Conservation (phyloP, 2,888 invertebrate species). For the Alloplasta piceator region DNA sequence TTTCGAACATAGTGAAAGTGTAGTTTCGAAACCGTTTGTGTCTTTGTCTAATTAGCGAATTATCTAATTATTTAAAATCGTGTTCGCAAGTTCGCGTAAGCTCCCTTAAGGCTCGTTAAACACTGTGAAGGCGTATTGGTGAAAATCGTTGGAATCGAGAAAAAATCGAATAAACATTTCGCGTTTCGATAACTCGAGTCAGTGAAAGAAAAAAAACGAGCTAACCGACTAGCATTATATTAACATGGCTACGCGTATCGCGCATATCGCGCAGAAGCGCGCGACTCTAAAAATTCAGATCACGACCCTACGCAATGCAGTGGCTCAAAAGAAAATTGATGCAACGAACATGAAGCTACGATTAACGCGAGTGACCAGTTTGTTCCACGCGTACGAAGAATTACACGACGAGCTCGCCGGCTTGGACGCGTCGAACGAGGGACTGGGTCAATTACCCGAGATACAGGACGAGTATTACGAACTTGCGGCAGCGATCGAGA, state of each 20-base stretch:
- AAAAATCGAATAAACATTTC: no score
- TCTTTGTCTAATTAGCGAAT: no score
- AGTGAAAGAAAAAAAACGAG: no score
- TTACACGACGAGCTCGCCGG: constrained; percentile 32
- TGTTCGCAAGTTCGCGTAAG: no score
- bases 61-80: no score
- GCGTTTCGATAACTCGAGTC: no score
- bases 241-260: constrained; percentile 40
- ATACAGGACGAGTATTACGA: constrained; percentile 49
- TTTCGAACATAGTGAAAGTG: no score
- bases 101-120: no score
- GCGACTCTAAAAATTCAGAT: constrained; percentile 23
- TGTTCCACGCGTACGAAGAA: constrained; percentile 36
- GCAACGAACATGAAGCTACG: constrained; percentile 19
- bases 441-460: constrained; percentile 12
- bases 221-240: constrained; percentile 46
- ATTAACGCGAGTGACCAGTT: constrained; percentile 41
- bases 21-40: no score
- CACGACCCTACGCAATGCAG: constrained; percentile 14
- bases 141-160: no score
- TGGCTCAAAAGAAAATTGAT: constrained; percentile 22
- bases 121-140: no score
- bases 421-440: constrained; percentile 8
- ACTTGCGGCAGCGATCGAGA: constrained; percentile 33
- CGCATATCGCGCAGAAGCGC: constrained; percentile 38